Conservation (phyloP, 2,113 vertebrate genomes). For the Gymnocephalus cernua region DNA sequence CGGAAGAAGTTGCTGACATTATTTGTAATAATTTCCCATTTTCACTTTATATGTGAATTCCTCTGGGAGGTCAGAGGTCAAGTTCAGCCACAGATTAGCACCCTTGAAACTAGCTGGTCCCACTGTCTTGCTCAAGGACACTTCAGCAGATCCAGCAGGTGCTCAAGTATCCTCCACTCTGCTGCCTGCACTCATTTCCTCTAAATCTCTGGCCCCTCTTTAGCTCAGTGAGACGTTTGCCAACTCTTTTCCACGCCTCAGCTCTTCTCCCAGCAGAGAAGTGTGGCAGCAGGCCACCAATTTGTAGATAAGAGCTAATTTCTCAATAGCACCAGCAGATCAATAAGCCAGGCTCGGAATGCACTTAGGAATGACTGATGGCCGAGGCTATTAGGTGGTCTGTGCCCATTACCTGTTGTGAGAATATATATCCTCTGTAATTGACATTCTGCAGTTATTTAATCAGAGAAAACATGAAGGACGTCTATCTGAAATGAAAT, state of each 20-base stretch:
- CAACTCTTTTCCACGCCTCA: constrained; percentile 64
- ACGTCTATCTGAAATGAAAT: constrained; percentile 28
- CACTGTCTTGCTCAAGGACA: neutral
- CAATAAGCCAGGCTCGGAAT: constrained; percentile 61
- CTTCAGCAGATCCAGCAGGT: constrained; percentile 1
- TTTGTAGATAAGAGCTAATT: constrained; percentile 72
- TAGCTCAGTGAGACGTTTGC: constrained; percentile 27
- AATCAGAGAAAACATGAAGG: constrained; percentile 43
- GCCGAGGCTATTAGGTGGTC: constrained; percentile 48
- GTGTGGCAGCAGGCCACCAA: constrained; percentile 61
- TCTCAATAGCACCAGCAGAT: constrained; percentile 67
- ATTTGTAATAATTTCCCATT: neutral
- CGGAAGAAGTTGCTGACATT: neutral
- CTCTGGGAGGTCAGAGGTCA: neutral
- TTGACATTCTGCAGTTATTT: constrained; percentile 43
- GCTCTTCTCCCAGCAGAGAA: constrained; percentile 48
- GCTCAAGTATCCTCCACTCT: constrained; percentile 7
- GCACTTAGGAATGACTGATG: constrained; percentile 73
- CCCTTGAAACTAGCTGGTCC: neutral
- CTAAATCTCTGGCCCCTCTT: neutral
- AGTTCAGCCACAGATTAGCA: neutral
- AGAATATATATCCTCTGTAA: constrained; percentile 55
- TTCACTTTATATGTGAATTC: neutral
- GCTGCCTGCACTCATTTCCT: constrained; percentile 17
- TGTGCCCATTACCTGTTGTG: constrained; percentile 57